Evolutionary conservation across 2,113 vertebrate genomes (phyloP), one percentile per base, ranked within the genome.

Genomic region (Poicephalus gulielmi): DNA sequence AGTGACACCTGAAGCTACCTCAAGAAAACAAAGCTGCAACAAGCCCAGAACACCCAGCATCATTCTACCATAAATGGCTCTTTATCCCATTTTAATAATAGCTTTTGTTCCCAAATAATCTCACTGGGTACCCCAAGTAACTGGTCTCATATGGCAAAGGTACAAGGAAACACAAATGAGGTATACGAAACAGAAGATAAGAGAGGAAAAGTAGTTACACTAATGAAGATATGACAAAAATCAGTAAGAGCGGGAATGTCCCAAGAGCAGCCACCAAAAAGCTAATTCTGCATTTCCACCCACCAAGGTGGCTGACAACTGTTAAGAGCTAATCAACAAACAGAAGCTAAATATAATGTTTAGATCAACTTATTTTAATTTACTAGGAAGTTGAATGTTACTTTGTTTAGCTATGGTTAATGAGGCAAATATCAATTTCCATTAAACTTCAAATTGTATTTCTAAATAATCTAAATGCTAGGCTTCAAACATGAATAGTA

Each of bases 31-130:
- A 15, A 31, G n/a, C 5, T 35, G 44, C 60, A 67, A 60, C 22
- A 60, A 90, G 53, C 37, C 41, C 44, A 28, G 52, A 88, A 80
- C 10, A 76, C 20, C 19, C 67, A 62, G 55, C 15, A 13, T 33
- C 0, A 0, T 47, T 74, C 64, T 23, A 39, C 17, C 17, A 74
- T 33, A 55, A 91, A 52, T 0, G 1, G 18, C n/a, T 77, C 23
- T 86, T 43, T 50, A 77, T 31, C 19, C 33, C 33, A 43, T 33
- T 84, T 92, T 86, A 69, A 43, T 68, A 43, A 23, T 30, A 55
- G 39, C 33, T 89, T 33, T 41, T 33, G 27, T 23, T 83, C 39
- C 31, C 35, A 83, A 60, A 50, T 23, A 49, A 69, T 47, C 53
- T 55, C 39, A 80, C 25, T 10, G 25, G 20, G 22, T 43, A 73